Conservation (phyloP, 1,140 invertebrate species). For the Matsumurasca onukii region DNA sequence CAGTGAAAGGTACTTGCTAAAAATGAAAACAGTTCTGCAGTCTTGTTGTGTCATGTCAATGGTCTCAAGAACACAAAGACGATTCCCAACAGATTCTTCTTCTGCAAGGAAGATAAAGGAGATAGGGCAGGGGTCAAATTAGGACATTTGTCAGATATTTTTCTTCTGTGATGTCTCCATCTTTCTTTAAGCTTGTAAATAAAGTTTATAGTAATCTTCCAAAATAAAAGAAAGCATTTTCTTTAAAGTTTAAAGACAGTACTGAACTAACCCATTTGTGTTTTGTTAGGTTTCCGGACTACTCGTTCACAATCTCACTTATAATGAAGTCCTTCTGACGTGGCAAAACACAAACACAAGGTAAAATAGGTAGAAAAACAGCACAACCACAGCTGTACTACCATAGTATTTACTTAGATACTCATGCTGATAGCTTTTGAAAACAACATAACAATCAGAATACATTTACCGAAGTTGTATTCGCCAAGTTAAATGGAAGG, state of each 20-base stretch:
- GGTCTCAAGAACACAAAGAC: too few relatives aligned
- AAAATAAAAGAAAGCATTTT: background rate
- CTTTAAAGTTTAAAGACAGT: background rate
- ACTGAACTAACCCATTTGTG: background rate
- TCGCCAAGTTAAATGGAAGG: background rate
- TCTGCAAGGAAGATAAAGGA: background rate
- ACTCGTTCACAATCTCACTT: slow-evolving; percentile 11
- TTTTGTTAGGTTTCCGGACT: background rate
- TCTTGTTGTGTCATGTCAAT: too few relatives aligned
- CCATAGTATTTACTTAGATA: background rate
- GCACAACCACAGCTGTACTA: background rate
- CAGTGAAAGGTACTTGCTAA: too few relatives aligned
- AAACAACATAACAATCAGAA: background rate
- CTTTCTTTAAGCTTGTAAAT: background rate
- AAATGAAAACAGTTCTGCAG: too few relatives aligned
- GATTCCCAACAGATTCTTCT: too few relatives aligned
- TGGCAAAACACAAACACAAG: slow-evolving; percentile 13
- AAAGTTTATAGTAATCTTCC: background rate
- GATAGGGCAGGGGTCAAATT: background rate
- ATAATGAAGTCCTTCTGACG: slow-evolving; percentile 20
- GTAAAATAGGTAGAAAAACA: too few relatives aligned
- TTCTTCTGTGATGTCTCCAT: background rate
- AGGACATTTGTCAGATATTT: background rate
- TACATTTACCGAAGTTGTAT: background rate
- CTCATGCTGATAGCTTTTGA: background rate